These are phyloP conservation scores for Pelusios castaneus DNA, from an alignment of 2,113 vertebrate species.

Conservation along the genomic window DNA sequence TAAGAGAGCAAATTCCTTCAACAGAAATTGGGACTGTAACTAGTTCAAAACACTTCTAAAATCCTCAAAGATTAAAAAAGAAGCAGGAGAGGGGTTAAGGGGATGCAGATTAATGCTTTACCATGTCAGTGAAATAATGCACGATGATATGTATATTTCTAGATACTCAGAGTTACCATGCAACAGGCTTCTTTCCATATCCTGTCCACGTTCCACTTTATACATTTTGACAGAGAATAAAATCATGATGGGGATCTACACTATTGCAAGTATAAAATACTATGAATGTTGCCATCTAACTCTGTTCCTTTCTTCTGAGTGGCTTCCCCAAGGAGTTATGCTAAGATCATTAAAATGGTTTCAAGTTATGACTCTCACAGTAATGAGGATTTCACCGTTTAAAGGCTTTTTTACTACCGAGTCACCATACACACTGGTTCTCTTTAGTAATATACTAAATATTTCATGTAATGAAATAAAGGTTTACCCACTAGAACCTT, in stretches of 20 bases:
- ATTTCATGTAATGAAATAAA: slow-evolving; percentile 17
- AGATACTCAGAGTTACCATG: slow-evolving; percentile 9
- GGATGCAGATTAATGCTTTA: slow-evolving; percentile 38
- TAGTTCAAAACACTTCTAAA: neutral
- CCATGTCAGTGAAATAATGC: slow-evolving; percentile 34
- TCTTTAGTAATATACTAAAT: neutral
- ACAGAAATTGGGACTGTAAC: neutral
- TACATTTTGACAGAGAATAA: neutral
- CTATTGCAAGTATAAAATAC: slow-evolving; percentile 9
- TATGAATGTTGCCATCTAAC: neutral
- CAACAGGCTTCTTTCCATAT: slow-evolving; percentile 29
- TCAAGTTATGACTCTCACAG: neutral
- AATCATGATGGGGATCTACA: neutral
- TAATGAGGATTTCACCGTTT: neutral
- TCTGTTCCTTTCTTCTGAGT: neutral
- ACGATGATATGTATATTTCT: slow-evolving; percentile 24
- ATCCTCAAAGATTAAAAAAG: slow-evolving; percentile 23
- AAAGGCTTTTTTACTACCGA: neutral
- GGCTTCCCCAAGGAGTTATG: neutral
- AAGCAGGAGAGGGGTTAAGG: neutral
- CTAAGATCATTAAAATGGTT: neutral
- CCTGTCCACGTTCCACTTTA: slow-evolving; percentile 12
- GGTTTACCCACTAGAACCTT: slow-evolving; percentile 10
- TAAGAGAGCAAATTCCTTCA: slow-evolving; percentile 13
- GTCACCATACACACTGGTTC: rapidly evolving